These are phyloP conservation scores for Smutsia gigantea DNA, from an alignment of 2,797 vertebrate species.

Conservation along the genomic window DNA sequence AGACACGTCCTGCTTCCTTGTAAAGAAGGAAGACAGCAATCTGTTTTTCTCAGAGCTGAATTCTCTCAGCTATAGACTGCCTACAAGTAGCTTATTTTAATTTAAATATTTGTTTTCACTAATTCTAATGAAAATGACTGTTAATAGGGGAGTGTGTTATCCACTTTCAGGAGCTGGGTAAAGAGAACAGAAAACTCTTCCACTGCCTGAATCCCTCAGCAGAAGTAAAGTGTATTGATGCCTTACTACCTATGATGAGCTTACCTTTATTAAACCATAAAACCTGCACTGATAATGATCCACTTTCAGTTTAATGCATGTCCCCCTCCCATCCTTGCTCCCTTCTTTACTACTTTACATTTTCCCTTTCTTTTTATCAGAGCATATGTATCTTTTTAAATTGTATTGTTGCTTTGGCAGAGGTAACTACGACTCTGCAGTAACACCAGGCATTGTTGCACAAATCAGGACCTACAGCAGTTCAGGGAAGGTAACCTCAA, in stretches of 20 bases:
- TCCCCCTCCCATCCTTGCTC: background rate
- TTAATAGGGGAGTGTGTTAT: background rate
- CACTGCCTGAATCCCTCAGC: background rate
- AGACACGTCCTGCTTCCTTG: background rate
- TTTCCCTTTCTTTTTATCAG: background rate
- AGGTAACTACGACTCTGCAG: background rate
- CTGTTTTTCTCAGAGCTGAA: background rate
- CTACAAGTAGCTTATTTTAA: slow-evolving; percentile 44
- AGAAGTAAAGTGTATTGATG: background rate
- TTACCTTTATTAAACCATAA: slow-evolving; percentile 5
- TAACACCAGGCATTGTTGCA: background rate
- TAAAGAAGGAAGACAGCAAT: background rate
- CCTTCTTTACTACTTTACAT: background rate
- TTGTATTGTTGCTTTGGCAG: background rate
- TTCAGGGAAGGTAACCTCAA: background rate
- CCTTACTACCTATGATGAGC: background rate
- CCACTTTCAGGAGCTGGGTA: background rate
- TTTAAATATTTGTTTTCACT: slow-evolving; percentile 52
- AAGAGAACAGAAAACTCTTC: background rate
- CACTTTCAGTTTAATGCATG: background rate
- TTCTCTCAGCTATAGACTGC: background rate
- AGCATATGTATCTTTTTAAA: background rate
- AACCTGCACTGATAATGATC: background rate
- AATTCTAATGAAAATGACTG: background rate
- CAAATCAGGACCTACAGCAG: background rate